Conservation (phyloP, 2,113 vertebrate species). For the Speoplatyrhinus poulsoni region DNA sequence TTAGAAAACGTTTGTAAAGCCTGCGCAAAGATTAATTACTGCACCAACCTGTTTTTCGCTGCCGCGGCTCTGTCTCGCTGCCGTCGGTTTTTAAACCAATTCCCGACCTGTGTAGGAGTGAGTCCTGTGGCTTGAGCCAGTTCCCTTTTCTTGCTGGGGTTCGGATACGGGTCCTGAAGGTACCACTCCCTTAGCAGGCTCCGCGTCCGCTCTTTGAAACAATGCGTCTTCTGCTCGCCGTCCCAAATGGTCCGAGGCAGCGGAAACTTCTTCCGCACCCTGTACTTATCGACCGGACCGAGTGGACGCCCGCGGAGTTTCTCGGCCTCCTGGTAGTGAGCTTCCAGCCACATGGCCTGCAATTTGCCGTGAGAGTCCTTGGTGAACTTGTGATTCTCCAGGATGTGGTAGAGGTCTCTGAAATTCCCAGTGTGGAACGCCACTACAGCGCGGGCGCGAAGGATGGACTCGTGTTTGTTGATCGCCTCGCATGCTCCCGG, state of each 20-base stretch:
- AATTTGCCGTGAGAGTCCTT: slow-evolving; percentile 99
- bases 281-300: slow-evolving; percentile 99
- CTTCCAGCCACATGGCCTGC: slow-evolving; percentile 99
- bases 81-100: slow-evolving; percentile 99
- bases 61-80: slow-evolving; percentile 99
- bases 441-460: slow-evolving; percentile 96
- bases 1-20: neutral
- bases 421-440: slow-evolving; percentile 99
- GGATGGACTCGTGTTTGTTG: slow-evolving; percentile 99
- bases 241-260: slow-evolving; percentile 99
- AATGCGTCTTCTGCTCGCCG: slow-evolving; percentile 99
- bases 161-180: slow-evolving; percentile 99
- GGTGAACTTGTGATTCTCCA: slow-evolving; percentile 99
- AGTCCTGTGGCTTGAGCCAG: slow-evolving; percentile 99
- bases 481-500: slow-evolving; percentile 98
- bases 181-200: slow-evolving; percentile 99
- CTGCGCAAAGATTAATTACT: slow-evolving; percentile 2
- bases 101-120: slow-evolving; percentile 99
- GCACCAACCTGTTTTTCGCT: slow-evolving; percentile 97
- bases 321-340: slow-evolving; percentile 99
- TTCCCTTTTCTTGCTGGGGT: slow-evolving; percentile 99
- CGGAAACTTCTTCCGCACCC: slow-evolving; percentile 99
- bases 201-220: slow-evolving; percentile 99
- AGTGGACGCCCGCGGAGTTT: slow-evolving; percentile 96
- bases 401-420: slow-evolving; percentile 98